Conservation (phyloP, 2,888 invertebrate genomes). For the Cistogaster globosa region DNA sequence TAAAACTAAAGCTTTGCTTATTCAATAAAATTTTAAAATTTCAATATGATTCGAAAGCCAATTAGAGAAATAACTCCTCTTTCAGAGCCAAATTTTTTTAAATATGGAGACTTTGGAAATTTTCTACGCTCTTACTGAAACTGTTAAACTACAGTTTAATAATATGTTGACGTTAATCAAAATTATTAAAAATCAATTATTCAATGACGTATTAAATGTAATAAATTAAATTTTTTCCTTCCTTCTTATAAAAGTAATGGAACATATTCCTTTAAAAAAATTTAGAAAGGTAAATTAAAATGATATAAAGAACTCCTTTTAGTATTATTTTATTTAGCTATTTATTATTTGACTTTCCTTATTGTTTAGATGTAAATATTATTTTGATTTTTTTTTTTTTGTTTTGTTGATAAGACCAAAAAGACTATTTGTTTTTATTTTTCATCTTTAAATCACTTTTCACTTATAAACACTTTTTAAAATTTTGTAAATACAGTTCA, state of each 20-base stretch:
- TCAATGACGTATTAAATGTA: background rate
- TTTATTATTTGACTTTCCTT: no score
- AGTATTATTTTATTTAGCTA: background rate
- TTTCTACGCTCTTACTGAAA: background rate
- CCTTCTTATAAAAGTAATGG: background rate
- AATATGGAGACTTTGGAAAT: background rate
- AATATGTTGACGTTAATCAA: background rate
- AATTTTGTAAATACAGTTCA: constrained; percentile 29
- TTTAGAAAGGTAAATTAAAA: background rate
- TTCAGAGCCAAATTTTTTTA: no score
- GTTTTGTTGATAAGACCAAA: background rate
- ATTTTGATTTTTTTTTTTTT: background rate
- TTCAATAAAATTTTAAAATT: no score
- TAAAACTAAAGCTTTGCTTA: no score
- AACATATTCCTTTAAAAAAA: background rate
- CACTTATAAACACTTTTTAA: background rate
- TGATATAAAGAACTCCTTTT: background rate
- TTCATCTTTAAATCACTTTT: background rate
- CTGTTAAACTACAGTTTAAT: background rate
- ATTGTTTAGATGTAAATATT: no score
- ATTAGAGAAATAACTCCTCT: no score
- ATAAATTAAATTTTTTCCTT: background rate
- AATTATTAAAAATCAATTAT: background rate
- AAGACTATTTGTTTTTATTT: background rate
- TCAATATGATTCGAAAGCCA: no score